phyloP scores from a whole-genome alignment of 2,797 vertebrate genomes.

The Hirundo rustica region DNA sequence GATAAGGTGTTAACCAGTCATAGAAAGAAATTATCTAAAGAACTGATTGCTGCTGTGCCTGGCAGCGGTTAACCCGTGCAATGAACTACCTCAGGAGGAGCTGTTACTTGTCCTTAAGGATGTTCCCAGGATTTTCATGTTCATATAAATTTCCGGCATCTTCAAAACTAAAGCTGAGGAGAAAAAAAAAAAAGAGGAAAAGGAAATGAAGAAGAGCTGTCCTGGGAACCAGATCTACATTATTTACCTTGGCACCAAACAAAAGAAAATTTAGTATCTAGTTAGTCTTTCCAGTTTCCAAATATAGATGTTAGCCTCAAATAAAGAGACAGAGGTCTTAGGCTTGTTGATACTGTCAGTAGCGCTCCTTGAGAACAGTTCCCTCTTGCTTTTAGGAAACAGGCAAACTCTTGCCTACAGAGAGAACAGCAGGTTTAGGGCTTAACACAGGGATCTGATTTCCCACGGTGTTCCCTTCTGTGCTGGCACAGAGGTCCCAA shows the following conservation, averaged over 20 bases:
- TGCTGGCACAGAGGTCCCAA: background rate
- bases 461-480: background rate
- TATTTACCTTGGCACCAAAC: background rate
- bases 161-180: background rate
- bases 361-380: background rate
- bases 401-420: background rate
- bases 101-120: background rate
- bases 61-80: background rate
- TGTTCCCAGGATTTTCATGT: background rate
- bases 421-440: accelerated
- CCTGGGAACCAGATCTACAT: background rate
- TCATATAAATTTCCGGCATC: background rate
- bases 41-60: background rate
- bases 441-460: background rate
- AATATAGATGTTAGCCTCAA: background rate
- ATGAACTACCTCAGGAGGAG: background rate
- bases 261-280: background rate
- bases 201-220: background rate
- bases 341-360: background rate
- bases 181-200: background rate
- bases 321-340: background rate
- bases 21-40: background rate
- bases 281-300: background rate
- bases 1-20: background rate
- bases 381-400: background rate